Conservation (phyloP, 2,888 invertebrate genomes). For the Beris chalybata region DNA sequence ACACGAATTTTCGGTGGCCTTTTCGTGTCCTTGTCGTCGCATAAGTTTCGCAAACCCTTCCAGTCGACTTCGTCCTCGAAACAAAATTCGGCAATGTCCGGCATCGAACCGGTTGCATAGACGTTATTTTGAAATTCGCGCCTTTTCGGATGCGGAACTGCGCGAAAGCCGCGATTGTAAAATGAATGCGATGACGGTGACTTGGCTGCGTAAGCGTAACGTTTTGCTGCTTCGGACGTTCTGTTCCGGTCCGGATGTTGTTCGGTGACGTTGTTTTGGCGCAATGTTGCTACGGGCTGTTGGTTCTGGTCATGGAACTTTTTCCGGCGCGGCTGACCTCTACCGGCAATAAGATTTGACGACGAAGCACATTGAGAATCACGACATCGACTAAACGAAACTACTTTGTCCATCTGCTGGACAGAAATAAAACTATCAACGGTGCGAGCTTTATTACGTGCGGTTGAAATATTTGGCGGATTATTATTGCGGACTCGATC, state of each 20-base stretch:
- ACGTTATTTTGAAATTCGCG: constrained; percentile 34
- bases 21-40: constrained; percentile 27
- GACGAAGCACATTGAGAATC: constrained; percentile 13
- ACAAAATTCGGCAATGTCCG: constrained; percentile 32
- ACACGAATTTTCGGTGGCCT: constrained; percentile 34
- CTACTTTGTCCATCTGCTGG: constrained; percentile 7
- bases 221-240: not conserved
- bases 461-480: constrained; percentile 40
- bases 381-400: constrained; percentile 5
- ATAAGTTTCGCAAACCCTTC: constrained; percentile 43
- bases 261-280: too few relatives aligned
- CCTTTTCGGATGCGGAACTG: constrained; percentile 26
- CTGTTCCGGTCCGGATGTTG: too few relatives aligned
- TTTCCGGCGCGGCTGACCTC: not conserved
- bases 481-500: constrained; percentile 41
- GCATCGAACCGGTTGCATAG: constrained; percentile 37
- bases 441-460: constrained; percentile 26
- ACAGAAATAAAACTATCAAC: not conserved
- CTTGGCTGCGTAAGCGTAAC: constrained; percentile 1
- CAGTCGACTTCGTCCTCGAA: constrained; percentile 40
- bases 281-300: too few relatives aligned
- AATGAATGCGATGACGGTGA: constrained; percentile 40
- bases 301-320: too few relatives aligned
- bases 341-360: constrained; percentile 12
- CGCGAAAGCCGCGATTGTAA: constrained; percentile 43